phyloP scores from a whole-genome alignment of 2,113 vertebrate genomes.

The Phaethon lepturus region DNA sequence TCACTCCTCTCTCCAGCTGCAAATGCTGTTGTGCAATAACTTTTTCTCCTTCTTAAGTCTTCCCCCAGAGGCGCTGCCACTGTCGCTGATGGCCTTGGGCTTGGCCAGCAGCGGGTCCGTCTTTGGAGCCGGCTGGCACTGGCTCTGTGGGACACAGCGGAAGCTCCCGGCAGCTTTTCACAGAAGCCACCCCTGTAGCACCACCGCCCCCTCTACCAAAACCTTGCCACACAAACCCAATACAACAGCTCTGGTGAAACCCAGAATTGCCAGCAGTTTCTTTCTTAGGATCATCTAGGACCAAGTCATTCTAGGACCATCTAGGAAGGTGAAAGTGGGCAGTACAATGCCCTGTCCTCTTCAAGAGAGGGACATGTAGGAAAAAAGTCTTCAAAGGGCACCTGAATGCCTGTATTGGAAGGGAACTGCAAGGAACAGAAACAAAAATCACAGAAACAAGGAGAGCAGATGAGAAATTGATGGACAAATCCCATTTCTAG shows the following conservation, averaged over 20 bases:
- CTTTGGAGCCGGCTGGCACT: no score
- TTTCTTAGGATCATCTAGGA: not conserved
- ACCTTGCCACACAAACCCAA: no score
- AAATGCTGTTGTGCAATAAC: no score
- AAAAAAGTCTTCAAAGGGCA: not conserved
- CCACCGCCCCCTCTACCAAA: no score
- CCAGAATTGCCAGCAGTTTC: not conserved
- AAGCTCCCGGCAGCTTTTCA: no score
- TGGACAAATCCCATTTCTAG: not conserved
- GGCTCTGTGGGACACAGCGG: no score
- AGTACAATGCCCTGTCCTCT: not conserved
- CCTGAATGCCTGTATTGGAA: not conserved
- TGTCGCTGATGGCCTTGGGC: no score
- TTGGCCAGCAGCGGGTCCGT: no score
- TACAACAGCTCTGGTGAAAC: not conserved
- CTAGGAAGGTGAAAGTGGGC: not conserved
- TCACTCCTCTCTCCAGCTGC: no score
- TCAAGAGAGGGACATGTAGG: not conserved
- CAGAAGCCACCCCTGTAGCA: no score
- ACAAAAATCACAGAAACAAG: not conserved
- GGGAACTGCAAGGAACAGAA: not conserved
- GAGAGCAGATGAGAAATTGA: constrained; percentile 3
- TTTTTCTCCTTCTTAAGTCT: no score
- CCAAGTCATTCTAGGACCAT: not conserved
- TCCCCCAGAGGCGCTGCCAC: no score